phyloP scores from a whole-genome alignment of 2,888 invertebrate species.

The Molanna angustata region DNA sequence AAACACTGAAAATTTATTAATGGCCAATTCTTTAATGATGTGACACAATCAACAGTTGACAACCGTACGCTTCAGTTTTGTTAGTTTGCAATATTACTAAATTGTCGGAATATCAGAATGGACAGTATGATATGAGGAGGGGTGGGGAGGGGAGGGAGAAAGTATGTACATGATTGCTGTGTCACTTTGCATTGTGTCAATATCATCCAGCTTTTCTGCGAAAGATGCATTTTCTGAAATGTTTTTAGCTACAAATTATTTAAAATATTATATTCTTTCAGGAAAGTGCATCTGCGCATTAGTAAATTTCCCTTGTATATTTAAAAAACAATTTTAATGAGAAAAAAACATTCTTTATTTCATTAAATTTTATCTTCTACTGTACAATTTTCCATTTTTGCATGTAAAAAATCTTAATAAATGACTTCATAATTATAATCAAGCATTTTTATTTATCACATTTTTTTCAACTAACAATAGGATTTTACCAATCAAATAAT shows the following conservation, averaged over 20 bases:
- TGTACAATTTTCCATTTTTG: constrained; percentile 34
- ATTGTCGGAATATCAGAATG: too few species aligned
- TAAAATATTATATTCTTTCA: constrained; percentile 25
- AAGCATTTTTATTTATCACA: neutral
- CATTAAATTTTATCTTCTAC: constrained; percentile 33
- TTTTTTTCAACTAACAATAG: neutral
- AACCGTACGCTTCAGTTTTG: constrained; percentile 22
- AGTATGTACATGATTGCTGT: constrained; percentile 5
- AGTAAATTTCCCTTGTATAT: constrained; percentile 32
- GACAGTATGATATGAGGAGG: too few species aligned
- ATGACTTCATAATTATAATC: constrained; percentile 33
- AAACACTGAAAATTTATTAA: constrained; percentile 29
- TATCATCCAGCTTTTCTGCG: constrained; percentile 25
- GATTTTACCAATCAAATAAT: too few species aligned
- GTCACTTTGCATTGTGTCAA: constrained; percentile 20
- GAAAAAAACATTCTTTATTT: constrained; percentile 30
- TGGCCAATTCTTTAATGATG: constrained; percentile 30
- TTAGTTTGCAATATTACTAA: constrained; percentile 7
- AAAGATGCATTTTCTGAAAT: constrained; percentile 27
- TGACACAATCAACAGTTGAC: constrained; percentile 17
- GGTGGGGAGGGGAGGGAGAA: too few species aligned
- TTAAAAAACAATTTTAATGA: constrained; percentile 30
- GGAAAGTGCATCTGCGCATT: constrained; percentile 26
- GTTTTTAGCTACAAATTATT: constrained; percentile 25
- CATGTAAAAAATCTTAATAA: constrained; percentile 34